Base-by-base conservation (phyloP, 2,113 vertebrate genomes). In the Sialia sialis region DNA sequence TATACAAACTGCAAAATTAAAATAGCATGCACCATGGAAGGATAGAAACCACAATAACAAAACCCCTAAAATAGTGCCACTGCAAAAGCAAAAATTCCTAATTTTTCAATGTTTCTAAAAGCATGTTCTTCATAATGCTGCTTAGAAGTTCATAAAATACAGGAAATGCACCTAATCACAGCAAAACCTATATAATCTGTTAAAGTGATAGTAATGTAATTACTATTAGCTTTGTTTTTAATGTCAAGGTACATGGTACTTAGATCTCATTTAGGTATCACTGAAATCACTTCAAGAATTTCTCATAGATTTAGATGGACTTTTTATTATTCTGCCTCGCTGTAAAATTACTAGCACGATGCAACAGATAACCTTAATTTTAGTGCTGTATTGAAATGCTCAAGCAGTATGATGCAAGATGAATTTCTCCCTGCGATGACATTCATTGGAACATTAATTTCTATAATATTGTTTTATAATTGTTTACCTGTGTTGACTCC, bases 11-110 rank as follows among this genome's bases (percentile, higher is more conserved):
- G 4, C n/a, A 52, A 73, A 58, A 77, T 43, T 4, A 69, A 69
- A 74, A 67, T 56, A 19, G 1, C 7, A 63, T 18, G 6, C 4
- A 16, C 6, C 21, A 32, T 48, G 14, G 9, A 83, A 62, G 1
- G 17, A 36, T 76, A 51, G 6, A 12, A 58, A 43, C 5, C 25
- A 29, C 9, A 60, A 44, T 8, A 34, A 32, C 3, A 52, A 59
- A 3, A 12, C 2, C 2, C 6, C 12, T 56, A 21, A 55, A 49
- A 23, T 6, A 60, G 41, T 22, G 19, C 0, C 2, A 64, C 46
- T 60, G 13, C 26, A 68, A 68, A 63, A 64, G 7, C 2, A 78
- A 87, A 89, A 89, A 22, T 9, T 70, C 2, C 54, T 52, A 27
- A 2, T 55, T 79, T 89, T 70, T 59, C 18, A 25, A 3, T 69